These are phyloP conservation scores for Amyelois transitella DNA, from an alignment of 1,140 invertebrate genomes.

Conservation along the genomic window DNA sequence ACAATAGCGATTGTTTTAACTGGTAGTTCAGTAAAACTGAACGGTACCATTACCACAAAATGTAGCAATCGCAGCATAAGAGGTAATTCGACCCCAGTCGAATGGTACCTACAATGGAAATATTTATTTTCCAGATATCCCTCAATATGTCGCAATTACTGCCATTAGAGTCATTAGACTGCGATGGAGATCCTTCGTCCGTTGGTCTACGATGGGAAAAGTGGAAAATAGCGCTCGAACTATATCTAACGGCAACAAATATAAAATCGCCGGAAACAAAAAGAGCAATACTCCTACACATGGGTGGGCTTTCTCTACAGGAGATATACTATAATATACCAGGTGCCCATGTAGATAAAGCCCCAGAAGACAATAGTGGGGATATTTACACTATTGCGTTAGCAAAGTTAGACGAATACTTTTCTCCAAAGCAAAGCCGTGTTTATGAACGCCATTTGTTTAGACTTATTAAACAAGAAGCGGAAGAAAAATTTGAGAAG, in stretches of 20 bases:
- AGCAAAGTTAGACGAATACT: neutral
- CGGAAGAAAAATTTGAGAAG: no score
- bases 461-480: no score
- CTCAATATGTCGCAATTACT: constrained; percentile 23
- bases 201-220: constrained; percentile 33
- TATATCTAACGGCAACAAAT: constrained; percentile 22
- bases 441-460: neutral
- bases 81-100: no score
- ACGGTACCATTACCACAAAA: no score
- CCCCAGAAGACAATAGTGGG: constrained; percentile 6
- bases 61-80: no score
- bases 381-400: constrained; percentile 14
- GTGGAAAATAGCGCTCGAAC: constrained; percentile 24
- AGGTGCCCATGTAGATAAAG: constrained; percentile 2
- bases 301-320: constrained; percentile 23
- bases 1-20: no score
- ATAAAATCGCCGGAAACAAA: constrained; percentile 16
- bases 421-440: constrained; percentile 11
- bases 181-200: constrained; percentile 31
- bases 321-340: constrained; percentile 31
- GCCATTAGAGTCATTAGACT: constrained; percentile 27
- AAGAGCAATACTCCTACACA: constrained; percentile 26
- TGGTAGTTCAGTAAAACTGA: no score
- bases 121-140: constrained; percentile 18
- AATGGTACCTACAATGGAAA: no score